Conservation (phyloP, 2,113 vertebrate species). For the Argyrosomus japonicus region DNA sequence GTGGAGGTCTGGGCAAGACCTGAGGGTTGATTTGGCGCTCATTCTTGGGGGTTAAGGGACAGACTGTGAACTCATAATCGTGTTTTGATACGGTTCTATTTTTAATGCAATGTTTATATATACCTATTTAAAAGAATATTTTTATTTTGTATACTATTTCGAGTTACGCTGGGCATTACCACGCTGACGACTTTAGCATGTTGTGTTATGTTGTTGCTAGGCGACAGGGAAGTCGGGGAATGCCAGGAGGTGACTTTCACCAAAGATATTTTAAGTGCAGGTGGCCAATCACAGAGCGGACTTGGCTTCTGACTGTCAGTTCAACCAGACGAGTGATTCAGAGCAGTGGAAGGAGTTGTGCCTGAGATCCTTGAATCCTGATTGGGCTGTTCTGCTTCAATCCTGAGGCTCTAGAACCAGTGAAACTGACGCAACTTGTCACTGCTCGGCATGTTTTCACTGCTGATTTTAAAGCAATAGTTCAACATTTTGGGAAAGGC, state of each 20-base stretch:
- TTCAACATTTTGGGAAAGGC: neutral
- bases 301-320: slow-evolving; percentile 35
- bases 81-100: slow-evolving; percentile 99
- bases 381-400: slow-evolving; percentile 17
- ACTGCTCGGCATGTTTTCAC: neutral
- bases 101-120: slow-evolving; percentile 99
- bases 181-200: slow-evolving; percentile 69
- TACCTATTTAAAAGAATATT: slow-evolving; percentile 98
- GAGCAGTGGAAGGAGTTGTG: slow-evolving; percentile 34
- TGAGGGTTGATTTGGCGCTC: slow-evolving; percentile 13
- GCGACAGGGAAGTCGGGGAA: slow-evolving; percentile 64
- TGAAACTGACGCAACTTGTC: neutral
- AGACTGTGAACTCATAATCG: slow-evolving; percentile 87
- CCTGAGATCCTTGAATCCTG: slow-evolving; percentile 35
- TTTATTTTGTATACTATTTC: slow-evolving; percentile 99
- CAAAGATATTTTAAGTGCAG: slow-evolving; percentile 82
- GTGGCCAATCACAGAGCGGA: slow-evolving; percentile 56
- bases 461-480: neutral
- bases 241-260: slow-evolving; percentile 76
- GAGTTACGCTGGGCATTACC: slow-evolving; percentile 81
- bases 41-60: slow-evolving; percentile 60
- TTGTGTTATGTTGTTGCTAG: slow-evolving; percentile 70
- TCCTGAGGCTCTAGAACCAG: slow-evolving; percentile 7
- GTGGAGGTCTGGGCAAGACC: slow-evolving; percentile 18
- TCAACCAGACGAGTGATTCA: slow-evolving; percentile 25